These are phyloP conservation scores for Drosophila nr. perissopoda DNA, from an alignment of 2,888 invertebrate species.

Conservation along the genomic window DNA sequence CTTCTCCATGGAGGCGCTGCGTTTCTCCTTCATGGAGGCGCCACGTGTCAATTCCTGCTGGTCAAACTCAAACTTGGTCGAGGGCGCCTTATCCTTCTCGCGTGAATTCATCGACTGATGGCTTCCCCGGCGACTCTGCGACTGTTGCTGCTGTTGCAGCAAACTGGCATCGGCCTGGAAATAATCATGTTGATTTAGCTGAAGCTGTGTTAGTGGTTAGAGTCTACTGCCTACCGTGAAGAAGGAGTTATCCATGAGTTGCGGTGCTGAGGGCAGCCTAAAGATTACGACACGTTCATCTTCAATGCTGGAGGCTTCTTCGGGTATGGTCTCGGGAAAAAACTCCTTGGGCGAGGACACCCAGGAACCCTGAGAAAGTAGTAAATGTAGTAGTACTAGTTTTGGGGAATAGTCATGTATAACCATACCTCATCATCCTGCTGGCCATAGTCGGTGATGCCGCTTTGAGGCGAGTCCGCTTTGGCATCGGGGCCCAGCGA, in stretches of 20 bases:
- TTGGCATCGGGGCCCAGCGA: conserved; percentile 79
- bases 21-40: conserved; percentile 83
- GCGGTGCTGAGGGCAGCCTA: conserved; percentile 91
- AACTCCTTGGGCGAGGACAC: conserved; percentile 95
- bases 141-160: conserved; percentile 88
- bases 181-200: background rate
- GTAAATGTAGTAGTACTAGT: background rate
- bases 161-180: conserved; percentile 91
- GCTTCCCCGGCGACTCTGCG: conserved; percentile 84
- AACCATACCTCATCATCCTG: conserved; percentile 83
- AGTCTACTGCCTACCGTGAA: conserved; percentile 87
- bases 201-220: too few relatives aligned
- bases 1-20: conserved; percentile 89
- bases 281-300: conserved; percentile 97
- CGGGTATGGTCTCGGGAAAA: conserved; percentile 96
- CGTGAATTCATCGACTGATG: conserved; percentile 83
- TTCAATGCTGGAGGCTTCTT: conserved; percentile 96
- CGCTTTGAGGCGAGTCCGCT: conserved; percentile 84
- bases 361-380: conserved; percentile 88
- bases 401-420: too few relatives aligned
- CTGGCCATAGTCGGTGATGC: conserved; percentile 81
- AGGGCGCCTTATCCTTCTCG: conserved; percentile 80
- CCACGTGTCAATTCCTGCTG: conserved; percentile 83
- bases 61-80: conserved; percentile 84
- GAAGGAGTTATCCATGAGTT: conserved; percentile 91